A percentile compares a stretch with the other conserved stretches of the same genome.
Evolutionary conservation across 2,888 invertebrate genomes (phyloP).

Genomic region (Lasius platythorax): DNA sequence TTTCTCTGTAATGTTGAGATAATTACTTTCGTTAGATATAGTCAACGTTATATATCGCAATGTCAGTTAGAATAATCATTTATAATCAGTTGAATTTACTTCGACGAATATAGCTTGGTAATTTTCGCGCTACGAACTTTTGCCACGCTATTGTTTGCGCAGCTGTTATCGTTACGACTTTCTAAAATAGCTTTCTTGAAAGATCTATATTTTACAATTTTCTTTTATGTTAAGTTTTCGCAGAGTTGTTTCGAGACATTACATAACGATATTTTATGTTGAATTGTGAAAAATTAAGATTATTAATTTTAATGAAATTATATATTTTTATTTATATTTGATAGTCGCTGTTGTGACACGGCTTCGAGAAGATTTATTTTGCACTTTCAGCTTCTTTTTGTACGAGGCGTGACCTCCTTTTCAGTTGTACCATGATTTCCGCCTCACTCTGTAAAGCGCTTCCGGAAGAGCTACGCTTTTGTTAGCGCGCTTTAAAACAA

Average conservation of each 20-base stretch:
- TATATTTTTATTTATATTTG: slow-evolving; percentile 22
- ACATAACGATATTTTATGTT: neutral
- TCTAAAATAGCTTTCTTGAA: slow-evolving; percentile 32
- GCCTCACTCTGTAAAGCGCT: slow-evolving; percentile 10
- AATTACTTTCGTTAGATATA: slow-evolving; percentile 65
- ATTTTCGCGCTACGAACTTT: slow-evolving; percentile 47
- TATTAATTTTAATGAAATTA: neutral
- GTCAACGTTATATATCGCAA: slow-evolving; percentile 44
- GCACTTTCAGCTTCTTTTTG: slow-evolving; percentile 22
- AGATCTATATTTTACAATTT: slow-evolving; percentile 49
- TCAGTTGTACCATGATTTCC: slow-evolving; percentile 42
- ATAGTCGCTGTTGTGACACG: neutral
- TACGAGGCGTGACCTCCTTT: slow-evolving; percentile 21
- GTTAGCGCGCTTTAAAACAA: slow-evolving; percentile 44
- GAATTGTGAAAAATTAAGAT: neutral
- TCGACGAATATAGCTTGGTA: slow-evolving; percentile 37
- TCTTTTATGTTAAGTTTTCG: slow-evolving; percentile 45
- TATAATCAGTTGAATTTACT: slow-evolving; percentile 55
- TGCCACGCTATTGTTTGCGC: slow-evolving; percentile 49
- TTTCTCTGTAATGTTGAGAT: slow-evolving; percentile 57
- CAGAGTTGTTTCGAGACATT: slow-evolving; percentile 16
- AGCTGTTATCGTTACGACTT: slow-evolving; percentile 41
- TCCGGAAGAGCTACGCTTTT: slow-evolving; percentile 45
- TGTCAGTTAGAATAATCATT: slow-evolving; percentile 45
- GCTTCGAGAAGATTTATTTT: slow-evolving; percentile 14